Conservation (phyloP, 2,797 vertebrate species). For the Esox masquinongy region DNA sequence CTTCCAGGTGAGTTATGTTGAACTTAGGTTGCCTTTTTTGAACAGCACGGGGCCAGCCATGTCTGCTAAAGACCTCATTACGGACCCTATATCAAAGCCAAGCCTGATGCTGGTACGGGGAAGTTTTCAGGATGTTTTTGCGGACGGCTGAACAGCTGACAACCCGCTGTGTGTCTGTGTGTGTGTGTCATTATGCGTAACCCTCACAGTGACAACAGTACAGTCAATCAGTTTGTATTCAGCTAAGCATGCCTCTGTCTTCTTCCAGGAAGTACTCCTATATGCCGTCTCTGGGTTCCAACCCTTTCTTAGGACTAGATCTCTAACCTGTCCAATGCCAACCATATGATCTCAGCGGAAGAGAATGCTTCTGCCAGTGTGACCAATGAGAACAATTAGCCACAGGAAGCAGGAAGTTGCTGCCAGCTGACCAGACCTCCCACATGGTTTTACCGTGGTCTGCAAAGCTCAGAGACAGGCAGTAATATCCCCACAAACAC, state of each 20-base stretch:
- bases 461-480: neutral
- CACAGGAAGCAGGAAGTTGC: constrained; percentile 27
- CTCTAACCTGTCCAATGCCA: constrained; percentile 27
- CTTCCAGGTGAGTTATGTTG: too few relatives aligned
- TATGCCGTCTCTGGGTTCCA: neutral
- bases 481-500: neutral
- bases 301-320: neutral
- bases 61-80: too few relatives aligned
- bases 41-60: too few relatives aligned
- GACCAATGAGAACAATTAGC: constrained; percentile 10
- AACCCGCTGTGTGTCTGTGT: too few relatives aligned
- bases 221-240: neutral
- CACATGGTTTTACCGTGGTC: constrained; percentile 18
- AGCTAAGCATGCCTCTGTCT: neutral
- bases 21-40: too few relatives aligned
- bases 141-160: too few relatives aligned
- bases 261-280: neutral
- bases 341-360: constrained; percentile 39
- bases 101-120: too few relatives aligned
- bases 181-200: too few relatives aligned
- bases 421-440: constrained; percentile 2
- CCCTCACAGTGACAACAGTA: too few relatives aligned
- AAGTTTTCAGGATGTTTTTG: too few relatives aligned
- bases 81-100: too few relatives aligned
- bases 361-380: constrained; percentile 18